These are phyloP conservation scores for Bubo bubo DNA, from an alignment of 2,113 vertebrate genomes.

Conservation along the genomic window DNA sequence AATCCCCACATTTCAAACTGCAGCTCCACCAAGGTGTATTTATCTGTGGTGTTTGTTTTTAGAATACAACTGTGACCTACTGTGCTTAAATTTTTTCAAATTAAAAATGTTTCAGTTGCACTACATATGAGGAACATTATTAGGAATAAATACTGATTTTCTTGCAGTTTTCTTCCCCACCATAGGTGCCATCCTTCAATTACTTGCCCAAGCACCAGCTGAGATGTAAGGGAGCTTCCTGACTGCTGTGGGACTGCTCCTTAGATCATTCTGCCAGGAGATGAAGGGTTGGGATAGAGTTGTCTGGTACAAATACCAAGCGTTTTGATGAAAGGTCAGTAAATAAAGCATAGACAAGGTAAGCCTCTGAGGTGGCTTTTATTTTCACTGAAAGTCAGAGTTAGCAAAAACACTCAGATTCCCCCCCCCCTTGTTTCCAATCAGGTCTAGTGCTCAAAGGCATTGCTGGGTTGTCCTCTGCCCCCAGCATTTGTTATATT, in stretches of 20 bases:
- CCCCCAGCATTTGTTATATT: rapidly evolving
- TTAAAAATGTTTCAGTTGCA: not conserved
- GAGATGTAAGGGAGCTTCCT: not conserved
- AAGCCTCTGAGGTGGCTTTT: not conserved
- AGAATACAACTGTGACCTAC: not conserved
- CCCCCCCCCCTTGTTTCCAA: rapidly evolving
- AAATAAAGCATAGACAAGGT: not conserved
- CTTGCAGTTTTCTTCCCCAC: not conserved
- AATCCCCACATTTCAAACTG: not conserved
- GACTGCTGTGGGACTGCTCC: not conserved
- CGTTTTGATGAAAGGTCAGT: not conserved
- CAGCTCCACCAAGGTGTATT: not conserved
- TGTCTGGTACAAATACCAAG: not conserved
- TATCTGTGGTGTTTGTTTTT: not conserved
- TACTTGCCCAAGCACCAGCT: not conserved
- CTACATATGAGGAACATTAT: not conserved
- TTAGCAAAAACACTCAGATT: not conserved
- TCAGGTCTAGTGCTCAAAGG: not conserved
- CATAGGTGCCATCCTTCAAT: no score
- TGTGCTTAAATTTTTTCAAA: not conserved
- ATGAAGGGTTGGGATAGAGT: not conserved
- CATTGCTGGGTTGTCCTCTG: not conserved
- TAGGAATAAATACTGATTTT: not conserved
- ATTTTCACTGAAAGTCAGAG: not conserved
- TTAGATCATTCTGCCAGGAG: not conserved